Evolutionary conservation across 2,113 vertebrate genomes (phyloP).

Genomic region (Chloebia gouldiae): DNA sequence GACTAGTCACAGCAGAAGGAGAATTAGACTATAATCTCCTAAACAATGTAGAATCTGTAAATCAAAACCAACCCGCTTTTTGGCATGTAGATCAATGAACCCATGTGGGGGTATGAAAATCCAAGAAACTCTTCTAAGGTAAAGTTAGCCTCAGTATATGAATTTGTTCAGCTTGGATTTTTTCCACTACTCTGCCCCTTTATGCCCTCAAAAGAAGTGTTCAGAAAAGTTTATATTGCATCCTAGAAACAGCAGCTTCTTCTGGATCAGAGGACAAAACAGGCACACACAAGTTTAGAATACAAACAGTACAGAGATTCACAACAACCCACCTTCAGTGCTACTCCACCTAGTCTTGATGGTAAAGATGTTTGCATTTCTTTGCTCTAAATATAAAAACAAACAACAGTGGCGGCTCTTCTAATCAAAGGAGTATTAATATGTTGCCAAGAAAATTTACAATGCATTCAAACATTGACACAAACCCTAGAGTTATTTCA

Average conservation of each 20-base stretch:
- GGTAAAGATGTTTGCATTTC: slow-evolving; percentile 23
- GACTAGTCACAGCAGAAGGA: slow-evolving; percentile 36
- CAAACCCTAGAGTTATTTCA: background rate
- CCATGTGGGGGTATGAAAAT: background rate
- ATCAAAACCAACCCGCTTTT: slow-evolving; percentile 34
- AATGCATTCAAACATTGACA: background rate
- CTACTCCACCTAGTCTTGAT: background rate
- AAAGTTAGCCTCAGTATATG: background rate
- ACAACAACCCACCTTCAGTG: slow-evolving; percentile 24
- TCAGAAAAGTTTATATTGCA: background rate
- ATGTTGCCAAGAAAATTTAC: background rate
- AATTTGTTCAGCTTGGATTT: slow-evolving; percentile 6
- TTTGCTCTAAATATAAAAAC: slow-evolving; percentile 10
- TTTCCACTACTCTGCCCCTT: background rate
- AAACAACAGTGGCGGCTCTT: background rate
- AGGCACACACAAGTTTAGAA: background rate
- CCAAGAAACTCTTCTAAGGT: background rate
- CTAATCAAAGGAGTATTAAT: slow-evolving; percentile 11
- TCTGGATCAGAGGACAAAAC: background rate
- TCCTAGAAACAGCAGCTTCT: background rate
- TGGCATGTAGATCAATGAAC: slow-evolving; percentile 36
- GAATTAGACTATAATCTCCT: slow-evolving; percentile 49
- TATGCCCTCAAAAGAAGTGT: background rate
- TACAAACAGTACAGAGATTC: background rate
- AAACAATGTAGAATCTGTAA: slow-evolving; percentile 57